Conservation (phyloP, 1,140 invertebrate genomes). For the Conopomorpha cramerella region DNA sequence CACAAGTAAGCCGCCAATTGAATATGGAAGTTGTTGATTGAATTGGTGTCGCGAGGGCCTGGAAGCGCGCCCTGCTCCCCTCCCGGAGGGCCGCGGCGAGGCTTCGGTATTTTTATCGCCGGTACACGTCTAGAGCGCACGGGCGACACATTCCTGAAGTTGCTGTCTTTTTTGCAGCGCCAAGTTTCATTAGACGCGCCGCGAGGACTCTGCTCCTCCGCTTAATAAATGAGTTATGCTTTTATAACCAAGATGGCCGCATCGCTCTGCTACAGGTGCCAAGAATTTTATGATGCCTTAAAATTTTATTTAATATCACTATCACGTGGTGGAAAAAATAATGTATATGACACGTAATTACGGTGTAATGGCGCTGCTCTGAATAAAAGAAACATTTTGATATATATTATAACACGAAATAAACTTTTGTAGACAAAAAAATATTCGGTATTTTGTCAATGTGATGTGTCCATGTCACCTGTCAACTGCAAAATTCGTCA, state of each 20-base stretch:
- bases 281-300: constrained; percentile 24
- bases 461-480: too few relatives aligned
- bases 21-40: constrained; percentile 31
- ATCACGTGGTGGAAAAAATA: too few relatives aligned
- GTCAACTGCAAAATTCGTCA: constrained; percentile 13
- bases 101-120: constrained; percentile 47
- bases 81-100: constrained; percentile 9
- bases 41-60: constrained; percentile 23
- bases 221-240: constrained; percentile 50
- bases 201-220: constrained; percentile 28
- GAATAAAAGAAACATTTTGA: too few relatives aligned
- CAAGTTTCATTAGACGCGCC: constrained; percentile 45
- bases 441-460: too few relatives aligned
- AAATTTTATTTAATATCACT: constrained; percentile 10
- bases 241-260: constrained; percentile 41
- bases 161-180: constrained; percentile 42
- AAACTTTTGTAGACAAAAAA: too few relatives aligned
- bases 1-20: constrained; percentile 21
- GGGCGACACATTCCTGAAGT: constrained; percentile 47
- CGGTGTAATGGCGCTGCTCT: too few relatives aligned
- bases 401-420: too few relatives aligned
- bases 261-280: constrained; percentile 20
- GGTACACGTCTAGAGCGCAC: constrained; percentile 40
- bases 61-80: neutral
- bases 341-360: too few relatives aligned